These are phyloP conservation scores for Tanytarsus gracilentus DNA, from an alignment of 2,888 invertebrate species.

Conservation along the genomic window DNA sequence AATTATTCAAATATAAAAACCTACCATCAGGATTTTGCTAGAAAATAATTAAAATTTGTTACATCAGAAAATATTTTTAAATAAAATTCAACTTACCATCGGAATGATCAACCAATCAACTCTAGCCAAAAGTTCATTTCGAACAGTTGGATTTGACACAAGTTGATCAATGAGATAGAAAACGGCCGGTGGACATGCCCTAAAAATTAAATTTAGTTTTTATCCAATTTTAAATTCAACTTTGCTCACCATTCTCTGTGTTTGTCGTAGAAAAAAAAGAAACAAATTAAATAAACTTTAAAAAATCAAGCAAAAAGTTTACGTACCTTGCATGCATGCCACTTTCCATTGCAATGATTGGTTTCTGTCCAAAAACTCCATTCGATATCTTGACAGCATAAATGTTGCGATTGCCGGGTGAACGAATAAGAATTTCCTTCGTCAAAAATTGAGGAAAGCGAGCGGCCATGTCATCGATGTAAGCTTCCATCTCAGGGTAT, in stretches of 20 bases:
- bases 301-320: too few species aligned
- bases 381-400: constrained; percentile 55
- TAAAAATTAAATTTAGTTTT: too few species aligned
- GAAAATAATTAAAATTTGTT: too few species aligned
- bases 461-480: constrained; percentile 44
- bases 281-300: too few species aligned
- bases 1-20: too few species aligned
- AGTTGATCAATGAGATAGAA: constrained; percentile 52
- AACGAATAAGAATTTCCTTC: constrained; percentile 49
- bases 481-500: constrained; percentile 44
- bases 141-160: constrained; percentile 44
- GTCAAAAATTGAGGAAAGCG: constrained; percentile 47
- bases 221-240: too few species aligned
- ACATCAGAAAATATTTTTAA: too few species aligned
- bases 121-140: constrained; percentile 45
- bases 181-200: constrained; percentile 54
- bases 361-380: constrained; percentile 38
- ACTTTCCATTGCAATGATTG: constrained; percentile 47
- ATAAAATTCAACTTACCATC: too few species aligned
- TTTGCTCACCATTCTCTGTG: too few species aligned
- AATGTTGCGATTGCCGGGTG: constrained; percentile 51
- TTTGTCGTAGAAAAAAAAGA: too few species aligned
- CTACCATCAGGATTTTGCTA: constrained; percentile 59
- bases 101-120: constrained; percentile 60
- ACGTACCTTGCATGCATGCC: constrained; percentile 57